Conservation (phyloP, 2,888 invertebrate species). For the Tholera decimalis region DNA sequence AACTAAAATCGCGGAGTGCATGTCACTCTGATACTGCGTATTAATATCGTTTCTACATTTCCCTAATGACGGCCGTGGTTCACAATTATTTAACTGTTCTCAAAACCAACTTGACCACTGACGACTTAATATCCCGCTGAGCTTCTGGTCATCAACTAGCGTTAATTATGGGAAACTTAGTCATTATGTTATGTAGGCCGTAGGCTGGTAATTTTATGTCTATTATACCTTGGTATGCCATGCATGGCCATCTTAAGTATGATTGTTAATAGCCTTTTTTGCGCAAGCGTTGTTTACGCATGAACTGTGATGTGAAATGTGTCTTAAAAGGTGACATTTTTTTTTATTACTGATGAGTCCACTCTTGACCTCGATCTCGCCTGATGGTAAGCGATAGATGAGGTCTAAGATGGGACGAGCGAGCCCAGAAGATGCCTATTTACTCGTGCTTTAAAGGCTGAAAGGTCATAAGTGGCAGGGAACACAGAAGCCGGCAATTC, state of each 20-base stretch:
- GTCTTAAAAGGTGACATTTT: background rate
- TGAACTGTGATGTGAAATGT: constrained; percentile 2
- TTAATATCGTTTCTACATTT: constrained; percentile 16
- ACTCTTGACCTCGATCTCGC: too few relatives aligned
- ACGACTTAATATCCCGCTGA: constrained; percentile 47
- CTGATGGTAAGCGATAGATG: too few relatives aligned
- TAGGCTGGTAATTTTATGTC: constrained; percentile 36
- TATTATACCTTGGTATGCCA: constrained; percentile 39
- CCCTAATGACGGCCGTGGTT: constrained; percentile 6
- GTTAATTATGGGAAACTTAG: constrained; percentile 54
- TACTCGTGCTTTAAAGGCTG: too few relatives aligned
- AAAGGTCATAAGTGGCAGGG: too few relatives aligned
- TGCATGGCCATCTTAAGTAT: constrained; percentile 9
- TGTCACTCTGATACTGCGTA: background rate
- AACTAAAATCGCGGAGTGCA: background rate
- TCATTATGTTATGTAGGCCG: constrained; percentile 39
- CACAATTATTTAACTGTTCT: constrained; percentile 22
- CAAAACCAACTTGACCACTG: constrained; percentile 25
- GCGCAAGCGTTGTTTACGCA: background rate
- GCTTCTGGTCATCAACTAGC: constrained; percentile 52
- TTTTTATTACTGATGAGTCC: too few relatives aligned
- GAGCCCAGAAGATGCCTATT: too few relatives aligned
- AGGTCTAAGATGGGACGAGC: too few relatives aligned
- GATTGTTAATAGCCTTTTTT: constrained; percentile 21
- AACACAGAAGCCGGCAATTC: too few relatives aligned